Evolutionary conservation across 2,113 vertebrate species (phyloP), one percentile per base, ranked within the genome.

Genomic region (Corvus hawaiiensis): DNA sequence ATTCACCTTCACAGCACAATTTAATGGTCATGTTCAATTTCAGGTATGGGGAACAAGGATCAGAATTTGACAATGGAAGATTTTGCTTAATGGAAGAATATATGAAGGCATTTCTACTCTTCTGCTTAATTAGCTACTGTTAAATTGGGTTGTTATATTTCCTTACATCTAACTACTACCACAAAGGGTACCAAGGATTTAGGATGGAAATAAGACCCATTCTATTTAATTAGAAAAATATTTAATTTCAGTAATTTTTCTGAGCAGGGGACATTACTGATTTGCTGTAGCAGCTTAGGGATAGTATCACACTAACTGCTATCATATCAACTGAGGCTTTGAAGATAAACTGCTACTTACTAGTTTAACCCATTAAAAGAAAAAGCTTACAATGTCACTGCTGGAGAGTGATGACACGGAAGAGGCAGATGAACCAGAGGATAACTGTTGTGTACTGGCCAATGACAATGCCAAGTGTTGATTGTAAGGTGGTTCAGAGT

Each of bases 321-420:
- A 19, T 30, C 64, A 6, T 51, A 76, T 49, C n/a, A 48, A 15
- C 3, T 44, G 27, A 90, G 48, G 30, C 39, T 73, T 18, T 73
- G 58, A 87, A 59, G 39, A 73, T n/a, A 66, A 87, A 26, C 35
- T 39, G 46, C 32, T 83, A 61, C 39, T 80, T 49, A 49, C 24
- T 55, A 87, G 52, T 71, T 83, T 43, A 94, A 79, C n/a, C 30
- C 51, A 63, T 54, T 67, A 71, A 92, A 89, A 69, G 48, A 52
- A 87, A 78, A 76, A 86, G 93, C 99, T 98, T 98, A 99, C 99
- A 24, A 99, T 99, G 96, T 99, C 99, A 84, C 99, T 99, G 87
- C 99, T 98, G 5, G 99, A 99, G 66, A 99, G 98, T 0, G 99
- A 99, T 46, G 99, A 99, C 48, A 99, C 98, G 0, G 99, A 99